Conservation (phyloP, 2,888 invertebrate genomes). For the Luperina nickerlii region DNA sequence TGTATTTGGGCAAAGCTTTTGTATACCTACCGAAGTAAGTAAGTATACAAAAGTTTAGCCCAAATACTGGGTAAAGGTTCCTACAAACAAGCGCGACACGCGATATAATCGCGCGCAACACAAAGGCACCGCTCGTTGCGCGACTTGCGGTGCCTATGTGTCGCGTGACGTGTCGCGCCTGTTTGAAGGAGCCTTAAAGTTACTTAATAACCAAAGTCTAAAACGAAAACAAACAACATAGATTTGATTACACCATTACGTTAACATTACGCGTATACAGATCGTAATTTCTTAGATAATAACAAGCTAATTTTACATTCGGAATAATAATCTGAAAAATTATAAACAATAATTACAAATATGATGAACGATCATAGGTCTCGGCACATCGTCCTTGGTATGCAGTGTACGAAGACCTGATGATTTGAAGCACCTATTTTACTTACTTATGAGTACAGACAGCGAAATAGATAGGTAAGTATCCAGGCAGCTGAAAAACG, state of each 20-base stretch:
- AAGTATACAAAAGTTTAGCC: too few relatives aligned
- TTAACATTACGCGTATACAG: conserved; percentile 4
- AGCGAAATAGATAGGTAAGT: background rate
- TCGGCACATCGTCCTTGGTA: conserved; percentile 32
- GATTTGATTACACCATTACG: background rate
- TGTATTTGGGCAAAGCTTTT: background rate
- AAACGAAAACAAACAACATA: background rate
- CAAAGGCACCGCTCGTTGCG: too few relatives aligned
- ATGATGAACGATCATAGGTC: conserved; percentile 15
- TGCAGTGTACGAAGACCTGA: conserved; percentile 33
- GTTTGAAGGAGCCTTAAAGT: too few relatives aligned
- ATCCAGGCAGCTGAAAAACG: background rate
- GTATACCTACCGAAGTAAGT: background rate
- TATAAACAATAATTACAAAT: conserved; percentile 18
- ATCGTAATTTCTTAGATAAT: conserved; percentile 22
- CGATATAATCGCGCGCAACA: too few relatives aligned
- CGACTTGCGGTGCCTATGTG: too few relatives aligned
- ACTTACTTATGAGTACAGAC: conserved; percentile 24
- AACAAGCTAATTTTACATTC: conserved; percentile 20
- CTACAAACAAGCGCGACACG: too few relatives aligned
- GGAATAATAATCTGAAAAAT: conserved; percentile 31
- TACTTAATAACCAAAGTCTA: background rate
- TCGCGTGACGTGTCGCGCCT: too few relatives aligned
- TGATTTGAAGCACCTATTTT: conserved; percentile 24
- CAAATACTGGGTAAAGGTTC: too few relatives aligned